These are phyloP conservation scores for Sphaerophoria rueppellii DNA, from an alignment of 2,888 invertebrate genomes.

Conservation along the genomic window DNA sequence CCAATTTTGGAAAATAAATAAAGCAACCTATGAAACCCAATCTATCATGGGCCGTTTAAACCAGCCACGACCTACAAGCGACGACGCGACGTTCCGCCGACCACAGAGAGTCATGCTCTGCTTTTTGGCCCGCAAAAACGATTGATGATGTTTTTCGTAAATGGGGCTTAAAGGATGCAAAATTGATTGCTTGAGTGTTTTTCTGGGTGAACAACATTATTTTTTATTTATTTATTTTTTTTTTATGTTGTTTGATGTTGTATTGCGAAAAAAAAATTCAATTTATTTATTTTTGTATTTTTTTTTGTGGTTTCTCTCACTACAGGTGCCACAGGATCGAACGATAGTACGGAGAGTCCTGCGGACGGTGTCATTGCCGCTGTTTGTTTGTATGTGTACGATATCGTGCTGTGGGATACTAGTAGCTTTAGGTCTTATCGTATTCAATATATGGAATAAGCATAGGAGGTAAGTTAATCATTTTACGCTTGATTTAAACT, in stretches of 20 bases:
- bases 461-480: slow-evolving; percentile 90
- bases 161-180: slow-evolving; percentile 23
- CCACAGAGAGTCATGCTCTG: slow-evolving; percentile 13
- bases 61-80: neutral
- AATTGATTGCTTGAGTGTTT: slow-evolving; percentile 44
- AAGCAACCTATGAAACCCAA: slow-evolving; percentile 31
- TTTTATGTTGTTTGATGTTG: neutral
- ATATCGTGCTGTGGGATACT: slow-evolving; percentile 94
- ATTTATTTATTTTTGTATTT: slow-evolving; percentile 15
- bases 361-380: slow-evolving; percentile 92
- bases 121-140: slow-evolving; percentile 23
- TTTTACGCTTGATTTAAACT: neutral
- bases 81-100: neutral
- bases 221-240: no score
- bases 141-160: slow-evolving; percentile 54
- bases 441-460: slow-evolving; percentile 96
- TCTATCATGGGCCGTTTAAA: slow-evolving; percentile 36
- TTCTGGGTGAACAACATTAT: neutral
- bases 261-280: neutral
- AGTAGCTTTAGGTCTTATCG: slow-evolving; percentile 91
- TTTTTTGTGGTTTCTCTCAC: slow-evolving; percentile 34
- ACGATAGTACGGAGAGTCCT: slow-evolving; percentile 94
- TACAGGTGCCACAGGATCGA: slow-evolving; percentile 96
- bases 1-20: slow-evolving; percentile 5
- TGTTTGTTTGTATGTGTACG: slow-evolving; percentile 96